Base-by-base conservation (phyloP, 2,113 vertebrate species). In the Promerops cafer region DNA sequence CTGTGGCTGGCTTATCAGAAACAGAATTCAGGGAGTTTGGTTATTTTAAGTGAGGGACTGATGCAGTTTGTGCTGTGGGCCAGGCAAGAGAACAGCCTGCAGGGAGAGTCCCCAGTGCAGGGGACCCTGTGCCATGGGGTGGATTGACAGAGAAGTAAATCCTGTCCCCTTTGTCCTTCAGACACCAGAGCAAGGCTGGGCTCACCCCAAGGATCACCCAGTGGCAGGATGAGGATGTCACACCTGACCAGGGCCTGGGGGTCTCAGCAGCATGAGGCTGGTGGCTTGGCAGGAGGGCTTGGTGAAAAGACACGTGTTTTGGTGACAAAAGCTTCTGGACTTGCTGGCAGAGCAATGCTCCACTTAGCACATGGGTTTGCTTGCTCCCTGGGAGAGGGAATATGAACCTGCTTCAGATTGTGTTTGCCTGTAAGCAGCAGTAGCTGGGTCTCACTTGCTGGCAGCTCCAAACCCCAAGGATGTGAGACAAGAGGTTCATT, bases 221-320 rank as follows among this genome's bases (percentile, higher is more conserved):
- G 9, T 0, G 9, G 44, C 42, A 24, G 1, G 4, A 37, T 0
- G 0, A 33, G 35, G 37, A 10, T 7, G 33, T 30, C 2, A 1
- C 49, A 13, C n/a, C 8, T 7, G n/a, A 16, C 0, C 3, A 13
- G 24, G 7, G 31, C 30, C 20, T 0, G 0, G 63, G 45, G 57
- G 21, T 49, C 35, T 11, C 40, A 24, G 64, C n/a, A 47, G 31
- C 40, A 18, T 0, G 0, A 33, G 33, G 47, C 40, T 74, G 52
- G 26, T 10, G 47, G 63, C 53, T 24, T 11, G 66, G 64, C 64
- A 26, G 47, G 21, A 17, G 47, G 1, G 33, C 33, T 2, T 20
- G 75, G 30, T 78, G 49, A 60, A 61, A 49, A 26, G 35, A 22
- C 9, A 15, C 1, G 2, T 8, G 16, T 16, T 35, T 16, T 27